Base-by-base conservation (phyloP, 2,113 vertebrate genomes). In the Indri indri region DNA sequence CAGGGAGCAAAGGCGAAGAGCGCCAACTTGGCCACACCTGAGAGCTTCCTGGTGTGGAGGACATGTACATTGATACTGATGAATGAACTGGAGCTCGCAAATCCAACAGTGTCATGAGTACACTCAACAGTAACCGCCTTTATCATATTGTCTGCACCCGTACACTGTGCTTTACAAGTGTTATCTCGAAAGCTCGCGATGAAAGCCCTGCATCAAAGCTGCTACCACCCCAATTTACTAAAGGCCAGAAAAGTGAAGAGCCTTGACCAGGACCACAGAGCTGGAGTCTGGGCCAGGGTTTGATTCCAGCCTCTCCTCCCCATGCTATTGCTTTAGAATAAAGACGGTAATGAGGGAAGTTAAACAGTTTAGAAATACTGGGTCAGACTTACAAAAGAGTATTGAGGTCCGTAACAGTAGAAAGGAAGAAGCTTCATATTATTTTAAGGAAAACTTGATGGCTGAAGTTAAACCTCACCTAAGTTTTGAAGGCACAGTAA, bases 81-180 rank as follows among this genome's bases (percentile, higher is more conserved):
- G 54, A 73, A 22, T 7, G 18, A 83, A 32, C 20, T 66, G 3
- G 9, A 92, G 63, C 32, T n/a, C 16, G 42, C 27, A 61, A 42
- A 40, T 63, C 61, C 61, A 90, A 71, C n/a, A 73, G 30, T 4
- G 20, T 14, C 23, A 23, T 30, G 9, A 68, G 52, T 22, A 76
- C 37, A 65, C 40, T 18, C n/a, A 6, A 16, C 4, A 4, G 52
- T 12, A 27, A 52, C 1, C 0, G 0, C 3, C 30, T 65, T 74
- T 17, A 6, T 27, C 37, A 16, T 34, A 34, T 3, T 10, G 17
- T 61, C 42, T 45, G 84, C 8, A 47, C 30, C 20, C 52, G 37
- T 37, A 25, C 50, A 4, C 2, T 34, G 88, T 4, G 27, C 59
- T 50, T 54, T 47, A 16, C 37, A 54, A 63, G 25, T 10, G 7